Evolutionary conservation across 2,113 vertebrate species (phyloP), one percentile per base, ranked within the genome.

Genomic region (Hemiprocne comata): DNA sequence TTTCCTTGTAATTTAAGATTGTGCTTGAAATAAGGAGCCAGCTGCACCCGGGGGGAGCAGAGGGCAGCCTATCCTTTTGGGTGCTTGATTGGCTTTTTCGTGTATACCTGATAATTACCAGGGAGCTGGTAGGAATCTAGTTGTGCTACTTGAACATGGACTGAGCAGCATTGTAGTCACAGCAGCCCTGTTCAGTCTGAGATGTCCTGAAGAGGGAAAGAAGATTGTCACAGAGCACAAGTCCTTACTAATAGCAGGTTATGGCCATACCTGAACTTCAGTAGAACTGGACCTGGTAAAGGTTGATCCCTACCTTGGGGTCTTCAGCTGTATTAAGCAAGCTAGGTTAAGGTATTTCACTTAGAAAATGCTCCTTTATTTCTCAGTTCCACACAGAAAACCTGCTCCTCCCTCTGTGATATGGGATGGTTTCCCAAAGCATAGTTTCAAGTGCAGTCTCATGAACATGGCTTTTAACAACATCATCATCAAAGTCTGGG

Each of bases 1-100:
- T 96, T 75, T 96, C 76, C 95, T 94, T 94, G 89, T 89, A 96
- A 95, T 95, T 97, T 95, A 97, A 96, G 94, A 94, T 95, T 92
- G 87, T 60, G 84, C 90, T 95, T 92, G 94, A 95, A 96, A 96
- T 96, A 92, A 94, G 96, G 92, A 95, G 86, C 79, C 92, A 94
- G 84, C 92, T 93, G 95, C 95, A 96, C 82, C 75, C 36, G 48
- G 90, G 73, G 73, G 76, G 53, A 94, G 87, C 94, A 96, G 94
- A 94, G 94, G 95, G 92, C 95, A 97, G 92, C 58, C 80, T 96
- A 90, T 96, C 95, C 90, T 96, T 94, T 90, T 70, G 90, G 93
- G 76, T 96, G 90, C 88, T 92, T 97, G 95, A 96, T 96, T 92
- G 92, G 88, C 94, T 94, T 53, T 92, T 96, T 90, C 42, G 69